Base-by-base conservation (phyloP, 2,888 invertebrate species). In the Nasonovia ribisnigri region DNA sequence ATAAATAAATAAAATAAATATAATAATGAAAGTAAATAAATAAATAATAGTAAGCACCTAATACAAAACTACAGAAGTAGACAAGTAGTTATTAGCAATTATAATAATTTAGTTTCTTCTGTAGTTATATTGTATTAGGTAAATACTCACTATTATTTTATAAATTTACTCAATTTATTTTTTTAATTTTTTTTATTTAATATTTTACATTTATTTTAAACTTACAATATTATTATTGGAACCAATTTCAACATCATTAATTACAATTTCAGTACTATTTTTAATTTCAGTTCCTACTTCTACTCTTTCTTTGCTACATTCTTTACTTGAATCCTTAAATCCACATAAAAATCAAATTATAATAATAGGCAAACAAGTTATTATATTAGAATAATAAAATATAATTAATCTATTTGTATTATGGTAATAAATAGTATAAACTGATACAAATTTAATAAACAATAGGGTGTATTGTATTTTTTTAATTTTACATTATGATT, bases 251-350 rank as follows among this genome's bases (percentile, higher is more conserved):
- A n/a, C n/a, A n/a, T n/a, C n/a, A n/a, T n/a, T n/a, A n/a, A n/a
- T n/a, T n/a, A 84, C 42, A 84, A 84, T 84, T 84, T 84, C 84
- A 84, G 84, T 5, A 42, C 24, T 84, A 84, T 84, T 84, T 84
- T 42, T 24, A 36, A 84, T 42, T 84, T 13, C 42, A 84, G 84
- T 84, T 84, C 84, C 84, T 84, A 84, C 42, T 84, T 84, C 84
- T 84, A 42, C 84, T 84, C 16, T 84, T 84, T 84, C 84, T 84
- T 84, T 43, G 84, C 84, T 84, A 43, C 84, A 84, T 84, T 84
- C 84, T 43, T 84, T 43, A 84, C 84, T 84, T 84, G 84, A 84
- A 84, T 84, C 84, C 24, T 84, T 84, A 84, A 84, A 84, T 84
- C 43, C 77, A 84, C 4, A 46, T 84, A 84, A 84, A 43, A 84